Evolutionary conservation across 2,888 invertebrate genomes (phyloP).

Genomic region (Megalurothrips usitatus): DNA sequence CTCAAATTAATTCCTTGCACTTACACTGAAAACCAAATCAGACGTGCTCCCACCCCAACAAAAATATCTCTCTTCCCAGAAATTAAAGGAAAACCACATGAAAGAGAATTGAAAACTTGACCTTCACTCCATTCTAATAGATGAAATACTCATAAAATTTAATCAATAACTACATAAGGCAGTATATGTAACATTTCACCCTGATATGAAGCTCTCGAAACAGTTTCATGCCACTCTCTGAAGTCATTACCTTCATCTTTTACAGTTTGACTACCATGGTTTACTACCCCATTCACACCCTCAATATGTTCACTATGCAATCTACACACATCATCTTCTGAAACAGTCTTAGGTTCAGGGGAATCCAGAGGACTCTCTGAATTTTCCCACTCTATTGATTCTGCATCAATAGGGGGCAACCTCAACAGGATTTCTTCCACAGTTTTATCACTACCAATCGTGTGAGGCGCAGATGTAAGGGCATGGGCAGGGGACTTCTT

Average conservation of each 20-base stretch:
- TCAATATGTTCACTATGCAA: conserved; percentile 41
- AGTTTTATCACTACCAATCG: conserved; percentile 41
- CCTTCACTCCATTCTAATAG: neutral
- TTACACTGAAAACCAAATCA: neutral
- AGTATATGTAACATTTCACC: conserved; percentile 82
- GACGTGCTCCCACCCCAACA: neutral
- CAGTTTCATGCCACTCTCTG: conserved; percentile 88
- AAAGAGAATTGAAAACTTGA: neutral
- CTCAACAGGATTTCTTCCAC: conserved; percentile 59
- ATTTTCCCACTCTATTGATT: conserved; percentile 52
- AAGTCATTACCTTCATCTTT: conserved; percentile 56
- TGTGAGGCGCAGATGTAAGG: conserved; percentile 52
- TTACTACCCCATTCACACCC: conserved; percentile 55
- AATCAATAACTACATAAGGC: conserved; percentile 96
- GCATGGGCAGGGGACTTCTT: conserved; percentile 49
- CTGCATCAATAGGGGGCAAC: conserved; percentile 62
- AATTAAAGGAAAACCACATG: neutral
- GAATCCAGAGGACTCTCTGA: conserved; percentile 37
- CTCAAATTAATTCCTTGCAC: neutral
- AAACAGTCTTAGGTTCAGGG: conserved; percentile 42
- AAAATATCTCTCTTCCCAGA: conserved; percentile 1
- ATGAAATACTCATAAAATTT: conserved; percentile 34
- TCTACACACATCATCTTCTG: conserved; percentile 48
- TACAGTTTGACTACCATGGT: conserved; percentile 34
- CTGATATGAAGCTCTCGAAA: conserved; percentile 66